Evolutionary conservation across 2,888 invertebrate species (phyloP).

Genomic region (Chouioia cunea): DNA sequence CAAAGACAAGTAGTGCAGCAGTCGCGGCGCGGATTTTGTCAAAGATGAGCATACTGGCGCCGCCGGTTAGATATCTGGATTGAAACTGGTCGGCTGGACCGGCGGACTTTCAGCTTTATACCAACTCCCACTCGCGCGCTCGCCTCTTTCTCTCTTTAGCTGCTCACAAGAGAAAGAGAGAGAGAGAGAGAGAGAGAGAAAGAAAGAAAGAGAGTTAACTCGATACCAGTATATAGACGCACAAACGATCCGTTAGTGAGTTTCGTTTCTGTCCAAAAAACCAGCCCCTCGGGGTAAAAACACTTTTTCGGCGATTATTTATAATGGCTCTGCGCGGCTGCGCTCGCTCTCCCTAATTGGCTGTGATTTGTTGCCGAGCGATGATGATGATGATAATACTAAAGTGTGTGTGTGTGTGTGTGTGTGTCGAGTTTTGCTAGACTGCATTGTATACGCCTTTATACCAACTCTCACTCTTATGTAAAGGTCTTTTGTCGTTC

Average conservation of each 20-base stretch:
- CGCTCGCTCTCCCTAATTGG: constrained; percentile 23
- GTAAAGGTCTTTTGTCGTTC: constrained; percentile 17
- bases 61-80: constrained; percentile 43
- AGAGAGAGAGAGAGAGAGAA: neutral
- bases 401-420: too few species aligned
- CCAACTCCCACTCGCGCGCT: constrained; percentile 51
- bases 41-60: neutral
- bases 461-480: constrained; percentile 16
- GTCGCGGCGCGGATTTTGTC: constrained; percentile 1
- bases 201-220: constrained; percentile 10
- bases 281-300: too few species aligned
- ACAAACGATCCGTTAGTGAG: too few species aligned
- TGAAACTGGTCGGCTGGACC: constrained; percentile 65
- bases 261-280: too few species aligned
- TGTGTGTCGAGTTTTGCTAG: constrained; percentile 8
- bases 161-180: too few species aligned
- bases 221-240: constrained; percentile 18
- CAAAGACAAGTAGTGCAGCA: neutral
- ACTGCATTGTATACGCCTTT: neutral
- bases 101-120: constrained; percentile 66
- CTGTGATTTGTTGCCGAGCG: constrained; percentile 4
- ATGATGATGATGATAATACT: too few species aligned
- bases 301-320: too few species aligned
- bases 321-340: constrained; percentile 46
- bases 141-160: constrained; percentile 8